phyloP scores from a whole-genome alignment of 1,140 invertebrate genomes.

The Drosophila punjabiensis region DNA sequence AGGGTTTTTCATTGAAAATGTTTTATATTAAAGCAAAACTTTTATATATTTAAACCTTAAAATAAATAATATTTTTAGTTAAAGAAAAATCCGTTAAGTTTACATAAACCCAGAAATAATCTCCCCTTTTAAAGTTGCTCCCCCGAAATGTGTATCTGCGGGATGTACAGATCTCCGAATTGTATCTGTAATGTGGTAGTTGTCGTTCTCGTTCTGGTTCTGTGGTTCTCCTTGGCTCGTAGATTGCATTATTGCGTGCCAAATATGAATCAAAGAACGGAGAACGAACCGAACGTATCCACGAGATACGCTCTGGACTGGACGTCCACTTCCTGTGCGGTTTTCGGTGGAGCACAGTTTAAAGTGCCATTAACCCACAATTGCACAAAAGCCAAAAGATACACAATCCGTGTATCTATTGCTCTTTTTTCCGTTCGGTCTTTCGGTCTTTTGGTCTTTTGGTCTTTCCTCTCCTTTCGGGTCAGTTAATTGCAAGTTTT shows the following conservation, averaged over 20 bases:
- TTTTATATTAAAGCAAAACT: not conserved
- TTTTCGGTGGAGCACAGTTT: conserved; percentile 50
- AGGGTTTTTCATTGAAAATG: too few relatives aligned
- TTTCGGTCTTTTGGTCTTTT: not conserved
- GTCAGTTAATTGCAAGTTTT: conserved; percentile 72
- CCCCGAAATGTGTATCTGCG: conserved; percentile 3
- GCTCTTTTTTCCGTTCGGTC: not conserved
- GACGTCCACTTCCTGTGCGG: conserved; percentile 56
- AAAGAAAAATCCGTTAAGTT: too few relatives aligned
- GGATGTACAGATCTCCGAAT: conserved; percentile 9
- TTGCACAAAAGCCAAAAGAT: conserved; percentile 40
- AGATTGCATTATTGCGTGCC: conserved; percentile 81
- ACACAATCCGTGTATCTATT: conserved; percentile 31
- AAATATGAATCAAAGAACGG: conserved; percentile 72
- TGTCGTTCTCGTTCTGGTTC: conserved; percentile 20
- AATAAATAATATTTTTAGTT: too few relatives aligned
- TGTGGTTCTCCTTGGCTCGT: conserved; percentile 9
- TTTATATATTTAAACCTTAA: not conserved
- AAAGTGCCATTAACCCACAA: conserved; percentile 81
- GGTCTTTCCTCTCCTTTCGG: conserved; percentile 18
- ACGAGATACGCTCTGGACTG: conserved; percentile 31
- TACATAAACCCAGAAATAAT: too few relatives aligned
- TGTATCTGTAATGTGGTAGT: conserved; percentile 16
- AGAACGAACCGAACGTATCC: conserved; percentile 33
- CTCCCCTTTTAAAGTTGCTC: not conserved